Evolutionary conservation across 2,113 vertebrate genomes (phyloP).

Genomic region (Otocyon megalotis): DNA sequence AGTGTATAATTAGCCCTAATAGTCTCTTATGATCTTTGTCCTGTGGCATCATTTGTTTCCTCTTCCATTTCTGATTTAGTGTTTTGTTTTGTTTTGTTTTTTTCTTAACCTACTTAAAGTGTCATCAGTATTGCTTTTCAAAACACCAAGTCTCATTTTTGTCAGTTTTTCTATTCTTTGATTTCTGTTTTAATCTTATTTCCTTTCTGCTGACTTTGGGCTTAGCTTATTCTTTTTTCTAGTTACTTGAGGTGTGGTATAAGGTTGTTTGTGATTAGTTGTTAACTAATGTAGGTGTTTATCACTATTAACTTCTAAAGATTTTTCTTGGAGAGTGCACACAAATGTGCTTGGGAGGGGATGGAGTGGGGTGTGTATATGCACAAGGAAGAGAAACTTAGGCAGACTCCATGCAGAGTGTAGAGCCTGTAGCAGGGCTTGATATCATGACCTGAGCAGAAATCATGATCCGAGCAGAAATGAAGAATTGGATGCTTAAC

Average conservation of each 20-base stretch:
- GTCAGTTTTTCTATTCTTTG: not conserved
- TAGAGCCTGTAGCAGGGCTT: not conserved
- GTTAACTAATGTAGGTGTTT: not conserved
- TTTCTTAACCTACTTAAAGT: not conserved
- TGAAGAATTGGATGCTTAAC: not conserved
- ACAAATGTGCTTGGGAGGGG: not conserved
- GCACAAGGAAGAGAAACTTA: not conserved
- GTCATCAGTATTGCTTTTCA: not conserved
- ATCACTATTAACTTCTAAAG: not conserved
- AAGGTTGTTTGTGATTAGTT: not conserved
- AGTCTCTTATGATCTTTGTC: not conserved
- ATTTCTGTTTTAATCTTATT: not conserved
- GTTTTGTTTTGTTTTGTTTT: not conserved
- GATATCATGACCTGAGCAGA: not conserved
- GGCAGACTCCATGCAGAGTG: not conserved
- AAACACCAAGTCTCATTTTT: not conserved
- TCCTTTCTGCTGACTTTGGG: not conserved
- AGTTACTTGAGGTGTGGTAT: not conserved
- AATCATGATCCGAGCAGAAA: not conserved
- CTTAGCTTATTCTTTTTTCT: not conserved
- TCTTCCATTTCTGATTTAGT: not conserved
- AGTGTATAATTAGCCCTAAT: not conserved
- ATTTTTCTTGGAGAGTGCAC: not conserved
- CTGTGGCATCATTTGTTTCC: not conserved
- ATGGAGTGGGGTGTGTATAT: not conserved